phyloP scores from a whole-genome alignment of 2,113 vertebrate species.

The Odobenus rosmarus region DNA sequence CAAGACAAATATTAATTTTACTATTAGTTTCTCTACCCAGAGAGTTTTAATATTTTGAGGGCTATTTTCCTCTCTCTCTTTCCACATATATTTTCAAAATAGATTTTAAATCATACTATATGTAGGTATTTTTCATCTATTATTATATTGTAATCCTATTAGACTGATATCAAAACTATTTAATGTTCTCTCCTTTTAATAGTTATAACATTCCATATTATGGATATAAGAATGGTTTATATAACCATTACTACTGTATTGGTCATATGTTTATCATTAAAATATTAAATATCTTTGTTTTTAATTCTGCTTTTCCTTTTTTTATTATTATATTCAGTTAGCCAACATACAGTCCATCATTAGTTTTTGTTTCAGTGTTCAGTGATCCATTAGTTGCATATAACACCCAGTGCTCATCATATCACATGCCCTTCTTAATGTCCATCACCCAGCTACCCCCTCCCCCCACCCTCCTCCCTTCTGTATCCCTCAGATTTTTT shows the following conservation, averaged over 20 bases:
- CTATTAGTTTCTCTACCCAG: accelerated
- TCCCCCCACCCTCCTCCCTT: too few relatives aligned
- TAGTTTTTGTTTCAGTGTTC: too few relatives aligned
- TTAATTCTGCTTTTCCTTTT: background rate
- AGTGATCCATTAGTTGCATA: too few relatives aligned
- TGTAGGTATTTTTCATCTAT: background rate
- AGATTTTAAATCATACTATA: background rate
- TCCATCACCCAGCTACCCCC: too few relatives aligned
- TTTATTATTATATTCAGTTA: too few relatives aligned
- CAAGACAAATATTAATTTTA: background rate
- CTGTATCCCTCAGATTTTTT: too few relatives aligned
- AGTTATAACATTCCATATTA: background rate
- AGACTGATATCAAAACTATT: background rate
- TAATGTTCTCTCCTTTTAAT: background rate
- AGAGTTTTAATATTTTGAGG: background rate
- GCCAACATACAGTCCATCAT: too few relatives aligned
- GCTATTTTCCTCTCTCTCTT: background rate
- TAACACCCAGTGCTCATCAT: too few relatives aligned
- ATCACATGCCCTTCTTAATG: too few relatives aligned
- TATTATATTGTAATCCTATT: background rate
- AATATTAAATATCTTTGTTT: background rate
- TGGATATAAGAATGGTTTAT: too few relatives aligned
- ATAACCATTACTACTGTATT: background rate
- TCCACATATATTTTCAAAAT: background rate
- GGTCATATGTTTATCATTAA: background rate